Base-by-base conservation (phyloP, 2,113 vertebrate genomes). In the Stigmatopora argus region DNA sequence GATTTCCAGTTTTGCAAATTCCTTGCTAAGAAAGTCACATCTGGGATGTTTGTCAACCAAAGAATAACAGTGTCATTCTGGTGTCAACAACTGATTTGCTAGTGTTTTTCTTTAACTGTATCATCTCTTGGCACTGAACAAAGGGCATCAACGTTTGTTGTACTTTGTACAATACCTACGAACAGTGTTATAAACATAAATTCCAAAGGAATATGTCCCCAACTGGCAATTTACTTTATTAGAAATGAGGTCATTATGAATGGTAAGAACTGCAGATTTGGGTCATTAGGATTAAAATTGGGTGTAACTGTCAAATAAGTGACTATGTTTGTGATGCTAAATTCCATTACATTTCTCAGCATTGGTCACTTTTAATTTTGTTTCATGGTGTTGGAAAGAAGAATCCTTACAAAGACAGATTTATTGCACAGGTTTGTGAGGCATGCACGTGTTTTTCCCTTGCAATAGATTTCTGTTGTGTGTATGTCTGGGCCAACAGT, bases 311-410 rank as follows among this genome's bases (percentile, higher is more conserved):
- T 74, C 66, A 69, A 45, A 71, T 45, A 51, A 60, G 53, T 74
- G 70, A 69, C 48, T 74, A 66, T 74, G 75, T 78, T 81, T 87
- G 82, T 85, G 23, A 86, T 86, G 76, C 61, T 80, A 79, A 85
- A 75, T 71, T 61, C 72, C 70, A 74, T 69, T 64, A 84, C 66
- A 78, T 71, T 74, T 52, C 65, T 57, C 78, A 76, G 81, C 77
- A 51, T 79, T 62, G 64, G 79, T 83, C 8, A 26, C 55, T 65
- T 80, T 79, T 83, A 67, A 81, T 86, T 84, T 81, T 89, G 52
- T 66, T 64, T 71, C 60, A 66, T 57, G 59, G 35, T 68, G 65
- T 86, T 75, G 70, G 66, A 81, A 83, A 68, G 77, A 69, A 38
- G 21, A 44, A 45, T 62, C 49, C 79, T 67, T 70, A 81, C 82